Percentiles rank a stretch among this genome's conserved stretches.
These are phyloP conservation scores for Oedothorax gibbosus DNA, from an alignment of 1,140 invertebrate species.

Conservation along the genomic window DNA sequence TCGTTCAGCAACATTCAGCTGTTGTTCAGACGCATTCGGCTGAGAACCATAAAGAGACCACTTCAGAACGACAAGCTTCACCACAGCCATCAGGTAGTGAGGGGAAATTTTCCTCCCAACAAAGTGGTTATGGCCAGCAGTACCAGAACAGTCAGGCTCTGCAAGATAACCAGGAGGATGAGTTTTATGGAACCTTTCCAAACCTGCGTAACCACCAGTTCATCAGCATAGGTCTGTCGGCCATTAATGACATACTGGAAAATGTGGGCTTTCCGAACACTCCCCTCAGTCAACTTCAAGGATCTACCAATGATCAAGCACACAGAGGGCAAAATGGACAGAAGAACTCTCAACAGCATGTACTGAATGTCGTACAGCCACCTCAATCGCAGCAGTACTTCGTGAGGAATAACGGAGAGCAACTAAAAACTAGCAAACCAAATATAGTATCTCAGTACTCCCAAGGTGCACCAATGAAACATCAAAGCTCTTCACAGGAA, in stretches of 20 bases:
- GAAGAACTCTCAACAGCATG: too few relatives aligned
- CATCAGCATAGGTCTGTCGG: constrained; percentile 26
- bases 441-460: too few relatives aligned
- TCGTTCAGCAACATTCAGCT: constrained; percentile 23
- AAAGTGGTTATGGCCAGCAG: background rate
- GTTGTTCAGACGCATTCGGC: background rate
- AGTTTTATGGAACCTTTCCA: background rate
- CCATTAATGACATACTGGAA: background rate
- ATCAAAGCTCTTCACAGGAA: background rate
- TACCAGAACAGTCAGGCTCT: background rate
- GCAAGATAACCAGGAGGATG: background rate
- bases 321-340: background rate
- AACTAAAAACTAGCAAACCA: too few relatives aligned
- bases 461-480: too few relatives aligned
- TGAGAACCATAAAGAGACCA: background rate
- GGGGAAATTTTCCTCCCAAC: background rate
- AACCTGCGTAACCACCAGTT: constrained; percentile 17
- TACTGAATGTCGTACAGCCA: too few relatives aligned
- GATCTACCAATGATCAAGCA: background rate
- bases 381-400: too few relatives aligned
- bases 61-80: too few relatives aligned
- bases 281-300: background rate
- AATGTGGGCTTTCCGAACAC: background rate
- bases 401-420: too few relatives aligned
- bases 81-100: background rate